A percentile compares a stretch with the other conserved stretches of the same genome.
Conservation (phyloP, 2,888 invertebrate genomes). For the Apotomis capreana region DNA sequence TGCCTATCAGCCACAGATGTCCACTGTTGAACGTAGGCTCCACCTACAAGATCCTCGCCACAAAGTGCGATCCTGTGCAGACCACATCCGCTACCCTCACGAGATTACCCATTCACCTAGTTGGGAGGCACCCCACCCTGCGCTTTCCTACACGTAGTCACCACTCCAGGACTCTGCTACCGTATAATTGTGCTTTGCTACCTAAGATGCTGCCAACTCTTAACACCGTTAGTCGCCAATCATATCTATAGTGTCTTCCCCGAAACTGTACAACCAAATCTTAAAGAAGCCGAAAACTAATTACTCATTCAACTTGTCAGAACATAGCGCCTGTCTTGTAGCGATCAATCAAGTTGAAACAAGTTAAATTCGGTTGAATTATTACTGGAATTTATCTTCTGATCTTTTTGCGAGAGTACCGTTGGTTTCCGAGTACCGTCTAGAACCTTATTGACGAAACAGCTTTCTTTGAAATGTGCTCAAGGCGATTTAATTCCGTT, state of each 20-base stretch:
- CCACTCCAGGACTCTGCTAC: no score
- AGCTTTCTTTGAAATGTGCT: conserved; percentile 16
- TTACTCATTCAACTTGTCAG: conserved; percentile 7
- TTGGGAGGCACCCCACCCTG: no score
- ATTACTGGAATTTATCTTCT: conserved; percentile 30
- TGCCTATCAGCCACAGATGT: no score
- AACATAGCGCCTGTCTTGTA: background rate
- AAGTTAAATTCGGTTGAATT: conserved; percentile 19
- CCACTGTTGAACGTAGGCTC: no score
- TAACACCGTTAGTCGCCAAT: no score
- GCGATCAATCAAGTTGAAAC: conserved; percentile 29
- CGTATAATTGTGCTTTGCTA: no score
- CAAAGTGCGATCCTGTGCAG: no score
- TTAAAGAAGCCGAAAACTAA: conserved; percentile 22
- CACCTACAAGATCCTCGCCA: no score
- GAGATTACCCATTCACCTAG: no score
- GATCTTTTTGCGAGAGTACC: conserved; percentile 31
- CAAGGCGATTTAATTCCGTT: background rate
- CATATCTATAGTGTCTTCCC: background rate
- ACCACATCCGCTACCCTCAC: no score
- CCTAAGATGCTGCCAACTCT: no score
- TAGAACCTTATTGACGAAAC: conserved; percentile 12
- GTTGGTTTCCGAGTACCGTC: conserved; percentile 22
- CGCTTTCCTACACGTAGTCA: no score
- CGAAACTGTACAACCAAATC: background rate